Evolutionary conservation across 1,140 invertebrate species (phyloP).

Genomic region (Macrocentrus cingulum): DNA sequence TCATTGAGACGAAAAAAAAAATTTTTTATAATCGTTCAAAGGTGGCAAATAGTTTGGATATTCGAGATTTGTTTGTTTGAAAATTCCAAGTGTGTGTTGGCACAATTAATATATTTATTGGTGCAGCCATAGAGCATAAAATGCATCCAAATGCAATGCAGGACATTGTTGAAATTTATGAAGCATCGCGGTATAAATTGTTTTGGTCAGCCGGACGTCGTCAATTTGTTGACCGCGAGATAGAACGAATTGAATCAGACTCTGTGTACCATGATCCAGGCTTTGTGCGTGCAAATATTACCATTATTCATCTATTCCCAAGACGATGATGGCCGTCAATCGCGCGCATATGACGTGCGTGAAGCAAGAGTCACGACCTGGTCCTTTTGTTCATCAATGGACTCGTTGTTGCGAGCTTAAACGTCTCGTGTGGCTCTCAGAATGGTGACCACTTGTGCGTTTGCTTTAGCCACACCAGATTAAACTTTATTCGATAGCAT

Average conservation of each 20-base stretch:
- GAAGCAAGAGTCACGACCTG: constrained; percentile 7
- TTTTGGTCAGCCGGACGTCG: constrained; percentile 4
- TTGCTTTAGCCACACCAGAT: constrained; percentile 22
- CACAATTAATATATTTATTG: no score
- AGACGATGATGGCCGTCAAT: background rate
- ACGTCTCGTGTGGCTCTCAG: constrained; percentile 16
- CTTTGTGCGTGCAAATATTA: constrained; percentile 31
- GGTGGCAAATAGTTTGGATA: no score
- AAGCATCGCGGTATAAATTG: background rate
- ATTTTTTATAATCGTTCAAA: no score
- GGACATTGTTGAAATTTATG: no score
- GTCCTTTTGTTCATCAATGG: constrained; percentile 20
- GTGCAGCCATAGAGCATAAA: no score
- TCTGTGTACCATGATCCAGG: constrained; percentile 24
- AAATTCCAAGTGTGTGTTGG: no score
- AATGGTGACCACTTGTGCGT: constrained; percentile 20
- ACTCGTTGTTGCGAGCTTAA: constrained; percentile 14
- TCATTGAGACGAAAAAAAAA: no score
- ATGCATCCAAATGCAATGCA: no score
- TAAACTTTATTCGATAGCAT: constrained; percentile 26
- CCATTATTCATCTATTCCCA: constrained; percentile 11
- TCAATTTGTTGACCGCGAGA: constrained; percentile 21
- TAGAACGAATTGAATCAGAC: constrained; percentile 32
- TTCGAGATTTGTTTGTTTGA: no score
- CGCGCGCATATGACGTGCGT: background rate